These are phyloP conservation scores for Nanorana parkeri DNA, from an alignment of 2,113 vertebrate species.

Conservation along the genomic window DNA sequence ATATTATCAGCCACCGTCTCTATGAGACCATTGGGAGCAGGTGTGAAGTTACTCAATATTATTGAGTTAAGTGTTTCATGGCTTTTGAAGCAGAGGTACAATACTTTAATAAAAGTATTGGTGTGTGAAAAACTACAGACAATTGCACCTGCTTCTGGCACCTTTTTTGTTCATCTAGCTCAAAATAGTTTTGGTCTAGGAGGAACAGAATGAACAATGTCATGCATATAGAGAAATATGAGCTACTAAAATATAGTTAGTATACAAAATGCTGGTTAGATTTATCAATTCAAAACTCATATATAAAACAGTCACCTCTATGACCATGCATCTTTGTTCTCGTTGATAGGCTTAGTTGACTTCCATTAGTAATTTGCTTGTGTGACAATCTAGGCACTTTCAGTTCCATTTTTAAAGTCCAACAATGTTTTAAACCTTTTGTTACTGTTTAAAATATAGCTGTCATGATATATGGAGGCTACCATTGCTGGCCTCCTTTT, in stretches of 20 bases:
- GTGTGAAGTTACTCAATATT: slow-evolving; percentile 66
- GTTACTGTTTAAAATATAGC: too few relatives aligned
- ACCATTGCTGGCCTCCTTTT: too few relatives aligned
- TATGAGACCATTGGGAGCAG: slow-evolving; percentile 60
- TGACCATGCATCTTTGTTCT: too few relatives aligned
- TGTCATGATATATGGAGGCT: too few relatives aligned
- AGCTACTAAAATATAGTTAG: not conserved
- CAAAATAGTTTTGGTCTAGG: slow-evolving; percentile 2
- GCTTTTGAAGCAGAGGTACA: slow-evolving; percentile 47
- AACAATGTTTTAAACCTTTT: too few relatives aligned
- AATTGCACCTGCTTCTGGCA: slow-evolving; percentile 10
- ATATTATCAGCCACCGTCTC: slow-evolving; percentile 57
- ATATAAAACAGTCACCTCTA: not conserved
- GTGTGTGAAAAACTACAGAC: slow-evolving; percentile 22
- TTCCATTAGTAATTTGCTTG: too few relatives aligned
- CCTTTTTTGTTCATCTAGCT: not conserved
- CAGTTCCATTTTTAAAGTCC: too few relatives aligned
- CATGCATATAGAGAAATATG: not conserved
- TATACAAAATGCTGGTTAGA: not conserved
- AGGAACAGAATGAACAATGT: not conserved
- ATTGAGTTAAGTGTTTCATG: slow-evolving; percentile 61
- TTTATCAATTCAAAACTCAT: not conserved
- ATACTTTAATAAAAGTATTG: slow-evolving; percentile 41
- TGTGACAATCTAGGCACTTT: too few relatives aligned
- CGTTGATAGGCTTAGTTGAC: too few relatives aligned